Conservation (phyloP, 2,113 vertebrate genomes). For the Uropsilus gracilis region DNA sequence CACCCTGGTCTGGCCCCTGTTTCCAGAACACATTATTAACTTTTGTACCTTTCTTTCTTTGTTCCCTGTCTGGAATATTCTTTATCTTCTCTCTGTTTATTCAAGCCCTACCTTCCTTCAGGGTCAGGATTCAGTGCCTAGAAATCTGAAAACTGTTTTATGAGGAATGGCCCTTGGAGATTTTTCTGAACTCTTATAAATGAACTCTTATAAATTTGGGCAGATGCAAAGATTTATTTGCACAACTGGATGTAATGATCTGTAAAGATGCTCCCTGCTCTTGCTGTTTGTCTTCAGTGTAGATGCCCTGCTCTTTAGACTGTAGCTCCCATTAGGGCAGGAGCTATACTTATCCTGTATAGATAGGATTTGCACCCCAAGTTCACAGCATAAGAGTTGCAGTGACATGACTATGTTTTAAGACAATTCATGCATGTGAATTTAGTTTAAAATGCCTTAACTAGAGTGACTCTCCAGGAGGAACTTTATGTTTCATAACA, state of each 20-base stretch:
- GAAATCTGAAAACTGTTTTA: background rate
- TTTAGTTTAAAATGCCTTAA: background rate
- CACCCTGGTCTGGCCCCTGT: background rate
- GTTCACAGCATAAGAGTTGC: background rate
- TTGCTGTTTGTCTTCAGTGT: background rate
- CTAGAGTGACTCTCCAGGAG: background rate
- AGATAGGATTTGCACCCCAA: background rate
- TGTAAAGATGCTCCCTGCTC: background rate
- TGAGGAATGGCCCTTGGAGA: background rate
- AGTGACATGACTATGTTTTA: background rate
- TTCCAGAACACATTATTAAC: background rate
- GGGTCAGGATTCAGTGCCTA: background rate
- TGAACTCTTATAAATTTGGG: no score
- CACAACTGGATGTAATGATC: background rate
- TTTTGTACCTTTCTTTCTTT: background rate
- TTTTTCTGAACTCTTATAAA: background rate
- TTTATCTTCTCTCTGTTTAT: background rate
- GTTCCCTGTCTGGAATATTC: background rate
- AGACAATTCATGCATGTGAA: background rate
- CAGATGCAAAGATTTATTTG: background rate
- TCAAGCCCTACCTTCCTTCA: background rate
- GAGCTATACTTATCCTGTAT: background rate
- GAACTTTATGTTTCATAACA: conserved; percentile 28
- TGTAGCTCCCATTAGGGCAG: background rate
- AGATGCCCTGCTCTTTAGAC: background rate